Conservation (phyloP, 2,113 vertebrate species). For the Dromiciops gliroides region DNA sequence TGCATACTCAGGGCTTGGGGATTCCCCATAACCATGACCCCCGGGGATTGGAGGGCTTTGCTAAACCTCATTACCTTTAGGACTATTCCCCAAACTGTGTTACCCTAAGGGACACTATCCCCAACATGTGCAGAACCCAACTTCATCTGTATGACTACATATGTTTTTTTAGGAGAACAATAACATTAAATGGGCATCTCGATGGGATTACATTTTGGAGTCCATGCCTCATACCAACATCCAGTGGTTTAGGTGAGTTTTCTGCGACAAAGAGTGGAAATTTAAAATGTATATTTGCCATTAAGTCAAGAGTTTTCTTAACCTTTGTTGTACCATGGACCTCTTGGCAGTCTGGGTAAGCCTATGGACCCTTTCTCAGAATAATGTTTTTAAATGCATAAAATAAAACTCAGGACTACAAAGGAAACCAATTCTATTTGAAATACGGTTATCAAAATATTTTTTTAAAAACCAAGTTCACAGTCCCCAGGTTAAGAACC, state of each 20-base stretch:
- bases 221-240: constrained; percentile 93
- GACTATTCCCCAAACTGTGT: too few relatives aligned
- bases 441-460: neutral
- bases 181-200: constrained; percentile 90
- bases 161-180: constrained; percentile 86
- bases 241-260: constrained; percentile 92
- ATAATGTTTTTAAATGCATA: neutral
- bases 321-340: neutral
- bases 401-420: neutral
- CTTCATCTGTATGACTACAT: constrained; percentile 57
- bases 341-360: neutral
- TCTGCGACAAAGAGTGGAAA: constrained; percentile 16
- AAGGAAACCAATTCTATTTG: neutral
- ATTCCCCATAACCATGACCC: too few relatives aligned
- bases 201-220: constrained; percentile 95
- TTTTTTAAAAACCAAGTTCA: neutral
- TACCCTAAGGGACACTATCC: too few relatives aligned
- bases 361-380: neutral
- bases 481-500: neutral
- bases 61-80: too few relatives aligned
- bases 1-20: too few relatives aligned
- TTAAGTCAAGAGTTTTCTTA: constrained; percentile 27
- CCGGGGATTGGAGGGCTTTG: too few relatives aligned
- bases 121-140: too few relatives aligned
- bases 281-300: neutral